Evolutionary conservation across 2,113 vertebrate genomes (phyloP).

Genomic region (Riparia riparia): DNA sequence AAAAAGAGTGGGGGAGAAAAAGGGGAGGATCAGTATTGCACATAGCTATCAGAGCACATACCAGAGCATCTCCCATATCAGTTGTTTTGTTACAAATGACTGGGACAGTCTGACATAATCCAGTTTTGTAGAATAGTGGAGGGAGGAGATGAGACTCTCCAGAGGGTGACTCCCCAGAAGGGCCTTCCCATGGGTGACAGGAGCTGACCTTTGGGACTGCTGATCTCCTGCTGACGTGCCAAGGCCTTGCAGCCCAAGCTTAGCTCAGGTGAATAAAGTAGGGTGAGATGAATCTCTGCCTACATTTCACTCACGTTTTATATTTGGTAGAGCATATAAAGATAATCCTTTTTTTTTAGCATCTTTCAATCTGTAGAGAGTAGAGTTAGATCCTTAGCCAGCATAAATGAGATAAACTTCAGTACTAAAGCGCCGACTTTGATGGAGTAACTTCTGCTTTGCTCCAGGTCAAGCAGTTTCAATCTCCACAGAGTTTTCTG

Average conservation of each 20-base stretch:
- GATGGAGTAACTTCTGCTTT: background rate
- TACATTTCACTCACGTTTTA: background rate
- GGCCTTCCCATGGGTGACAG: background rate
- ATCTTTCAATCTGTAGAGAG: background rate
- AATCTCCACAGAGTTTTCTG: background rate
- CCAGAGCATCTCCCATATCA: no score
- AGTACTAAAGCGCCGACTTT: background rate
- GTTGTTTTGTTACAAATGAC: background rate
- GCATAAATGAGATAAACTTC: background rate
- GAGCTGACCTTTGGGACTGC: background rate
- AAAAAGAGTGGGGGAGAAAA: background rate
- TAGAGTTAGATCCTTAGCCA: background rate
- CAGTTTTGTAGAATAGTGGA: background rate
- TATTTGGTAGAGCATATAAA: background rate
- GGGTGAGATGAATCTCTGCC: conserved; percentile 26
- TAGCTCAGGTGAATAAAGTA: conserved; percentile 39
- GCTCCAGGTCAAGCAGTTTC: background rate
- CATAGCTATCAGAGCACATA: background rate
- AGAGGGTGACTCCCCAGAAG: background rate
- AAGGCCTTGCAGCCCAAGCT: background rate
- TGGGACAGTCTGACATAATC: background rate
- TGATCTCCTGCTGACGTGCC: background rate
- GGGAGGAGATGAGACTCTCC: background rate
- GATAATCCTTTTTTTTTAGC: background rate
- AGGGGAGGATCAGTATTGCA: background rate